Base-by-base conservation (phyloP, 1,140 invertebrate species). In the Eumaeus atala region DNA sequence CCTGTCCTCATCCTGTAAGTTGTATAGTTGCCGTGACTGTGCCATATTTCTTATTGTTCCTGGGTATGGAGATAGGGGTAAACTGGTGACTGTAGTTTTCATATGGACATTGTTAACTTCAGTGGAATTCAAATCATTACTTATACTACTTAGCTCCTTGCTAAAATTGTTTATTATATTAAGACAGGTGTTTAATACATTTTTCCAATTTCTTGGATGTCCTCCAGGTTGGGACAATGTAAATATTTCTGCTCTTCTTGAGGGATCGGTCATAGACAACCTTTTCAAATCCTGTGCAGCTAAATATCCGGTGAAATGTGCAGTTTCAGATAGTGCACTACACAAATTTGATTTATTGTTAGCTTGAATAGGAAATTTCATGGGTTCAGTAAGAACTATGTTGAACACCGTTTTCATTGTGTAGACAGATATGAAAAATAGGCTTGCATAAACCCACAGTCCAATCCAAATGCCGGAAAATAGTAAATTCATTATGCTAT, bases 191-290 rank as follows among this genome's bases (percentile, higher is more conserved):
- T 91, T 87, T 9, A 92, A 82, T 4, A 95, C 71, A 53, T 88
- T 88, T 64, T 93, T 94, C 94, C 94, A 95, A 62, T 93, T 94
- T 59, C 92, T 92, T 1, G 94, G 93, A 78, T 94, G 93, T 48
- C 92, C 92, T 18, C 93, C 92, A 48, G 94, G 94, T 69, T 92
- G 90, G 51, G 93, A 95, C 0, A 95, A 74, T 10, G 90, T 90
- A 67, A 93, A 95, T 16, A 95, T 84, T 51, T 90, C 70, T 37
- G 75, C 58, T 58, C 93, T 89, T 59, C 92, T 88, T 1, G 48
- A 1, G 44, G 74, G 67, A 47, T 91, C 90, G 53, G 88, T 91
- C 63, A 90, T 87, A 7, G 92, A 85, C 38, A 94, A 64, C 11
- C 89, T 89, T 51, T 89, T 88, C 3, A 95, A 82, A 76, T 94